phyloP scores from a whole-genome alignment of 1,140 invertebrate species.

The Scaptomyza montana region DNA sequence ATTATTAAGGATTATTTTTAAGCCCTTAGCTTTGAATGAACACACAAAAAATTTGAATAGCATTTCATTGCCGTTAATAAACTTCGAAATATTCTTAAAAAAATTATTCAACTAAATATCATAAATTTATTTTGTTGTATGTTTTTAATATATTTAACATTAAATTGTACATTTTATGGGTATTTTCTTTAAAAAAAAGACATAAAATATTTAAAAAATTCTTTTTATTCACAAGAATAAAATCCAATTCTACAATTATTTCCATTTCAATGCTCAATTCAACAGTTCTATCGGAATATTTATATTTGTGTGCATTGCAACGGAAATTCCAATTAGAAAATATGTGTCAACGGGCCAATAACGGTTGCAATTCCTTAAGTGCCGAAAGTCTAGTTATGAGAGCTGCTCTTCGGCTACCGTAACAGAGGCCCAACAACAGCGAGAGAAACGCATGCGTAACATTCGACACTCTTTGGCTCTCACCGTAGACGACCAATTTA shows the following conservation, averaged over 20 bases:
- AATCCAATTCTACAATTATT: not conserved
- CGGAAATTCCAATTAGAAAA: conserved; percentile 76
- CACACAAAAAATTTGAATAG: no score
- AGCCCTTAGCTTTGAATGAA: no score
- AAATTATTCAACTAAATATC: no score
- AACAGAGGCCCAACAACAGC: conserved; percentile 20
- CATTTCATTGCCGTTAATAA: no score
- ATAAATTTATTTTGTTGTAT: no score
- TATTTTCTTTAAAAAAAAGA: no score
- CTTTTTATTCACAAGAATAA: not conserved
- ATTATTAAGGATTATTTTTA: no score
- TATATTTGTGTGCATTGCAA: conserved; percentile 29
- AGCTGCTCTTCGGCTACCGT: not conserved
- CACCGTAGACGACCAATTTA: no score
- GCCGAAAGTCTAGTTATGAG: conserved; percentile 21
- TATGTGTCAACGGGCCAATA: conserved; percentile 75
- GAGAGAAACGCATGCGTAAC: conserved; percentile 32
- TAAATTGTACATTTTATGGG: no score
- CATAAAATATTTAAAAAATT: not conserved
- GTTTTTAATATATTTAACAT: no score
- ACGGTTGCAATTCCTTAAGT: conserved; percentile 30
- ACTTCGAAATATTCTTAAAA: no score
- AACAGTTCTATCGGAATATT: conserved; percentile 1
- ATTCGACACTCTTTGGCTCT: not conserved
- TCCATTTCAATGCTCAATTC: conserved; percentile 1